Percentiles rank a stretch among this genome's conserved stretches.
phyloP scores from a whole-genome alignment of 2,888 invertebrate species.

The Unio pictorum region DNA sequence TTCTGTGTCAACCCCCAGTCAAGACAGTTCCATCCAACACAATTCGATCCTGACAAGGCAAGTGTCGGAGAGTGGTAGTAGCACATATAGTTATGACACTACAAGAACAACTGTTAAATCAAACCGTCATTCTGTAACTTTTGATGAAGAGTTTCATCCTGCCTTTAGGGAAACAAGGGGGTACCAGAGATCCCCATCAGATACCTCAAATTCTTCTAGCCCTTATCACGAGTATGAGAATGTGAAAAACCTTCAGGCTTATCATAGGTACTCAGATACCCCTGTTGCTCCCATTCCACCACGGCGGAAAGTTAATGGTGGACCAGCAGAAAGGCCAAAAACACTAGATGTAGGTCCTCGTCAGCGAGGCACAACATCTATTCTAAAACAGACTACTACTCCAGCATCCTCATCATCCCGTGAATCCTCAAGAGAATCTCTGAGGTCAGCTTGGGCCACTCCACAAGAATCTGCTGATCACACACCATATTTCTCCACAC shows the following conservation, averaged over 20 bases:
- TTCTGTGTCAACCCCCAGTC: conserved; percentile 42
- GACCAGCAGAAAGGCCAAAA: conserved; percentile 73
- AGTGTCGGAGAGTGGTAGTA: conserved; percentile 60
- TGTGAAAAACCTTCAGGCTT: no score
- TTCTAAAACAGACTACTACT: conserved; percentile 30
- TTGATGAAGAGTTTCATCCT: conserved; percentile 65
- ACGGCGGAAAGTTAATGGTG: conserved; percentile 37
- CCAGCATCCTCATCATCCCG: conserved; percentile 20
- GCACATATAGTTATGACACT: conserved; percentile 55
- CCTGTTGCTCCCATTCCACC: conserved; percentile 44
- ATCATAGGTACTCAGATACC: conserved; percentile 22
- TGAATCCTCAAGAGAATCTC: conserved; percentile 32
- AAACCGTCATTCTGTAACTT: conserved; percentile 66
- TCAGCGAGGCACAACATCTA: conserved; percentile 65
- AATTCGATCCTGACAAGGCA: conserved; percentile 58
- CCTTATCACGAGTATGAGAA: conserved; percentile 32
- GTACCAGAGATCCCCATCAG: conserved; percentile 84
- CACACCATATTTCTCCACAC: conserved; percentile 88
- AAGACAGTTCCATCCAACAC: conserved; percentile 43
- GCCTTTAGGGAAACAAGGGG: conserved; percentile 38
- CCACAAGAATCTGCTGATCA: conserved; percentile 76
- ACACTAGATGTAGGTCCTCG: conserved; percentile 78
- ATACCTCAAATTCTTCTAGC: conserved; percentile 76
- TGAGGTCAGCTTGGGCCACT: conserved; percentile 31
- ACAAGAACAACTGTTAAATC: conserved; percentile 49